Evolutionary conservation across 1,140 invertebrate genomes (phyloP), one percentile per base, ranked within the genome.

Genomic region (Zaprionus tsacasi): DNA sequence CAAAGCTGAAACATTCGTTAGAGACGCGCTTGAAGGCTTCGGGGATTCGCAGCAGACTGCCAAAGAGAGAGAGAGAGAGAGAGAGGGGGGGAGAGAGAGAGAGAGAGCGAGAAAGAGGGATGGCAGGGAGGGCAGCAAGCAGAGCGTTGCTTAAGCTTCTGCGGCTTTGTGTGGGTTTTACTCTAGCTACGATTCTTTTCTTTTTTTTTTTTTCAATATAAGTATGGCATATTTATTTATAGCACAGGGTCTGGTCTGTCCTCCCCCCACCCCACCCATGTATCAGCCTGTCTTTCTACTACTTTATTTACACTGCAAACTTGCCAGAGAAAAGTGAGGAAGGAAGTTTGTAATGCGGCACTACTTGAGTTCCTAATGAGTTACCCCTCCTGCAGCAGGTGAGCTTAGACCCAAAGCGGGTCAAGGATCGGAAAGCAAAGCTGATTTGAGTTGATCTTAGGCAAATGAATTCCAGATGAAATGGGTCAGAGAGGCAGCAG

Each of bases 1-100:
- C 85, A 76, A 83, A 73, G 61, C 65, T 73, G 71, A 82, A 76
- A 67, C 79, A 86, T 82, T 87, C 77, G 80, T 87, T 83, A 82
- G 77, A 79, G 63, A 63, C 61, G 61, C 59, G 68, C 68, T 70
- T 63, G 36, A 52, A 70, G 67, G 66, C 58, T 70, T 58, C n/a
- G 60, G 72, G 59, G 30, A 33, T 33, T 60, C 30, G 50, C 70
- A 15, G 40, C 3, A 45, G 40, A 45, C 40, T 15, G n/a, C 0
- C 40, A 57, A 59, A 21, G 35, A 38, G 5, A 33, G 55, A 57
- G 27, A 36, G 21, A 17, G 3, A 11, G 33, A 15, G 6, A 11
- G 15, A 38, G 17, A 48, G 50, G 2, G 21, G 21, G 17, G 40
- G 50, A 55, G 8, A 13, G 12, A 43, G 50, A 55, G 13, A 21